Percentiles rank a stretch among this genome's conserved stretches.
These are phyloP conservation scores for Melanargia galathea DNA, from an alignment of 2,888 invertebrate genomes.

Conservation along the genomic window DNA sequence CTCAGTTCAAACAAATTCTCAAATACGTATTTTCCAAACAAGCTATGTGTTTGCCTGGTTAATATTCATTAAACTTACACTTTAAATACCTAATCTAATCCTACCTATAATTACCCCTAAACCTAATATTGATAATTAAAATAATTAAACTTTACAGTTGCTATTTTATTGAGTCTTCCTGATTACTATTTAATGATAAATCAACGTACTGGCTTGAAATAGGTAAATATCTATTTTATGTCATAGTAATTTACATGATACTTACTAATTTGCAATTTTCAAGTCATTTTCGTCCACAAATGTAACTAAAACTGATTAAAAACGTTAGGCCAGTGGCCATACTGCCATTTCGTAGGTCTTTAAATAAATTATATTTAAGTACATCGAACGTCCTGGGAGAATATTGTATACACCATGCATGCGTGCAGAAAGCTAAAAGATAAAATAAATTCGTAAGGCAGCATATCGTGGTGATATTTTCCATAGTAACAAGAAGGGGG, in stretches of 20 bases:
- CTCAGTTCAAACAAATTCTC: slow-evolving; percentile 5
- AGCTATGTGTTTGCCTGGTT: slow-evolving; percentile 10
- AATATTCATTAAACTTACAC: slow-evolving; percentile 17
- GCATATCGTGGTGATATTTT: too few species aligned
- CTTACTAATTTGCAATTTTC: too few species aligned
- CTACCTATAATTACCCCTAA: too few species aligned
- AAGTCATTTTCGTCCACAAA: background rate
- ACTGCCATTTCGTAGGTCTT: too few species aligned
- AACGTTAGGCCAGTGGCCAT: too few species aligned
- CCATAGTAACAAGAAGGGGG: too few species aligned
- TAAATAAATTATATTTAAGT: too few species aligned
- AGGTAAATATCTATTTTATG: slow-evolving; percentile 5
- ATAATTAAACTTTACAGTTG: slow-evolving; percentile 20
- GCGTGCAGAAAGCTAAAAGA: too few species aligned
- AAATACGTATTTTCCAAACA: slow-evolving; percentile 11
- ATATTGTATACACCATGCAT: too few species aligned
- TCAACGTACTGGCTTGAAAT: background rate
- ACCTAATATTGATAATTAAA: slow-evolving; percentile 23
- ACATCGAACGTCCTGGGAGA: too few species aligned
- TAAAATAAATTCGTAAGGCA: too few species aligned
- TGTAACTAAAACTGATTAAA: too few species aligned
- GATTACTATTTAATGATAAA: slow-evolving; percentile 6
- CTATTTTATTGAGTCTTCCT: slow-evolving; percentile 4
- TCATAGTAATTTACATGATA: slow-evolving; percentile 1
- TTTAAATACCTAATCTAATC: slow-evolving; percentile 15